These are phyloP conservation scores for Thelohanellus kitauei DNA, from an alignment of 30 jellyfish, hydroid and myxozoan genomes.

Conservation along the genomic window DNA sequence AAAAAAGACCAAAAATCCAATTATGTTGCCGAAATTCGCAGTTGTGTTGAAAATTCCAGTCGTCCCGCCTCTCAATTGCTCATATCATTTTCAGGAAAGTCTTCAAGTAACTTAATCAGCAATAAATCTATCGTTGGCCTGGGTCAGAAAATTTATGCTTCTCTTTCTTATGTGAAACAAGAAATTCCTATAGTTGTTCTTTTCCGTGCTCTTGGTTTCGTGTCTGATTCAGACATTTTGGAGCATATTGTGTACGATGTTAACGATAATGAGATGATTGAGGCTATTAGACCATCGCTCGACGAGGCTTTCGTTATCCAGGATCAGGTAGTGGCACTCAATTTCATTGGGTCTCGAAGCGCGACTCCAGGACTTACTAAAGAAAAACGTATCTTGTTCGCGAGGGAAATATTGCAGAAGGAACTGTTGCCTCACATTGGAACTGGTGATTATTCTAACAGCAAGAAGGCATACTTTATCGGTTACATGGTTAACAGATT, in stretches of 20 bases:
- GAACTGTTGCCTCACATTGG: slow-evolving; percentile 99
- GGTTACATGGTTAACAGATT: slow-evolving; percentile 97
- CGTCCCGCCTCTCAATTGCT: slow-evolving; percentile 85
- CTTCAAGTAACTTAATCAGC: slow-evolving; percentile 14
- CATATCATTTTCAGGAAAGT: slow-evolving; percentile 11
- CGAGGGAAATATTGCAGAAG: slow-evolving; percentile 70
- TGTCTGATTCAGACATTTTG: slow-evolving; percentile 67
- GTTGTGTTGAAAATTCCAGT: slow-evolving; percentile 66
- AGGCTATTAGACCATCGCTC: slow-evolving; percentile 82
- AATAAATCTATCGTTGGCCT: slow-evolving; percentile 55
- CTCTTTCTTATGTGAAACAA: slow-evolving; percentile 77
- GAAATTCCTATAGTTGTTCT: slow-evolving; percentile 90
- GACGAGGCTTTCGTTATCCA: slow-evolving; percentile 98
- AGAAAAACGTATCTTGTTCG: slow-evolving; percentile 61
- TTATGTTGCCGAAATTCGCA: slow-evolving; percentile 61
- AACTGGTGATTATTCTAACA: slow-evolving; percentile 88
- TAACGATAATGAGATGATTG: slow-evolving; percentile 96
- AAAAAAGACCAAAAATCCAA: slow-evolving; percentile 86
- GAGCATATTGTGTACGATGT: slow-evolving; percentile 86
- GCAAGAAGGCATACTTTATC: slow-evolving; percentile 73
- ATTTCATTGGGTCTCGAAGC: slow-evolving; percentile 95
- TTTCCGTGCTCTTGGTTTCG: slow-evolving; percentile 94
- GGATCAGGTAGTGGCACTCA: slow-evolving; percentile 84
- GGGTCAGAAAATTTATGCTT: slow-evolving; percentile 85
- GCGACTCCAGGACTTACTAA: slow-evolving; percentile 98